Evolutionary conservation across 1,140 invertebrate genomes (phyloP), one percentile per base, ranked within the genome.

Genomic region (Parasteatoda tepidariorum): DNA sequence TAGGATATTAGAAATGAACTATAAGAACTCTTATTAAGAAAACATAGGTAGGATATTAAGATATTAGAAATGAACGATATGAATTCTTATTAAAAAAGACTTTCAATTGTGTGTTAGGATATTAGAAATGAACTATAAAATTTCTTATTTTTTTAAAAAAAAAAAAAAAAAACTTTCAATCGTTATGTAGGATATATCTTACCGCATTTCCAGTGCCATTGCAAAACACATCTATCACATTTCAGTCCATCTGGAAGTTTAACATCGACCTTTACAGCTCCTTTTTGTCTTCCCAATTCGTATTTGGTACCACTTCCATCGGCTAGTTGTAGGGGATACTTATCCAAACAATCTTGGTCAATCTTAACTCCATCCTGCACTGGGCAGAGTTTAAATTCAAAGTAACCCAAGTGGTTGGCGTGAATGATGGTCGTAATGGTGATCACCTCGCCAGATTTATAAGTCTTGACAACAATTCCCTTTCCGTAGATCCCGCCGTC

Each of bases 281-380:
- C 68, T 9, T 59, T 62, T 26, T 64, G 30, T 7, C 22, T 62
- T 22, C 66, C 67, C 11, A 74, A 15, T 11, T 28, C 59, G 55
- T 78, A 88, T 34, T 84, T 82, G 31, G 87, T 84, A 5, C 86
- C 88, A n/a, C 85, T 84, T 6, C 90, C 90, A 85, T 93, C 88
- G 2, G 85, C 86, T 18, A 92, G 85, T 7, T 85, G 83, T 13
- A 94, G 83, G 0, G 88, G 85, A 84, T 91, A 55, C 31, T 89
- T 86, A 15, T 90, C 85, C 84, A 94, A 91, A 86, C 93, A 94
- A 0, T 90, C 90, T 75, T 93, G 92, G 1, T 90, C 91, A 78
- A 92, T 92, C 0, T 87, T 85, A 0, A 86, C 82, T 0, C 87
- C 86, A 48, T 92, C 86, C 24, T 90, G 89, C 9, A 84, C 86